phyloP scores from a whole-genome alignment of 2,888 invertebrate genomes.

The Drosophila fungiperda region DNA sequence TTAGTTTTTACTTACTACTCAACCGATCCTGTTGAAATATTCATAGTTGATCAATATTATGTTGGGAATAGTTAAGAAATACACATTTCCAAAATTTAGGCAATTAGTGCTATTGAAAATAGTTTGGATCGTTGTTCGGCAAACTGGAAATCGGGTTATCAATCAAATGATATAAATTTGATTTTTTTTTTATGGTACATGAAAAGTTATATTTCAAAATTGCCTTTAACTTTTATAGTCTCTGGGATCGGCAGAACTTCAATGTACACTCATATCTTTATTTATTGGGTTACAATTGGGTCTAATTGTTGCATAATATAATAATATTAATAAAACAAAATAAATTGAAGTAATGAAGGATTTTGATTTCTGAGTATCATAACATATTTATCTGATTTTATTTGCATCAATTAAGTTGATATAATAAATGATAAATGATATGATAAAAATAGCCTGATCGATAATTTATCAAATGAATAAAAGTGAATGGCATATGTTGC shows the following conservation, averaged over 20 bases:
- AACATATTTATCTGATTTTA: neutral
- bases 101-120: neutral
- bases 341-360: neutral
- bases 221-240: neutral
- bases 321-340: neutral
- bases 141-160: neutral
- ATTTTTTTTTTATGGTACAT: neutral
- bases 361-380: neutral
- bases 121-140: neutral
- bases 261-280: neutral
- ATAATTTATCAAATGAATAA: neutral
- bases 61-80: neutral
- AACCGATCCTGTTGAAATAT: neutral
- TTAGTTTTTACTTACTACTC: neutral
- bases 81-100: fast-evolving
- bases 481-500: neutral
- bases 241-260: neutral
- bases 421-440: neutral
- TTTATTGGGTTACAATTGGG: neutral
- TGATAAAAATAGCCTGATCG: conserved; percentile 1
- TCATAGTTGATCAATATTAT: neutral
- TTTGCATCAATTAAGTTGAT: neutral
- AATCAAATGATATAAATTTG: too few relatives aligned
- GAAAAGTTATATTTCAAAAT: neutral
- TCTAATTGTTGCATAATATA: neutral